Percentiles rank a stretch among this genome's conserved stretches.
Conservation (phyloP, 2,797 vertebrate species). For the Coccyzus lansbergi region DNA sequence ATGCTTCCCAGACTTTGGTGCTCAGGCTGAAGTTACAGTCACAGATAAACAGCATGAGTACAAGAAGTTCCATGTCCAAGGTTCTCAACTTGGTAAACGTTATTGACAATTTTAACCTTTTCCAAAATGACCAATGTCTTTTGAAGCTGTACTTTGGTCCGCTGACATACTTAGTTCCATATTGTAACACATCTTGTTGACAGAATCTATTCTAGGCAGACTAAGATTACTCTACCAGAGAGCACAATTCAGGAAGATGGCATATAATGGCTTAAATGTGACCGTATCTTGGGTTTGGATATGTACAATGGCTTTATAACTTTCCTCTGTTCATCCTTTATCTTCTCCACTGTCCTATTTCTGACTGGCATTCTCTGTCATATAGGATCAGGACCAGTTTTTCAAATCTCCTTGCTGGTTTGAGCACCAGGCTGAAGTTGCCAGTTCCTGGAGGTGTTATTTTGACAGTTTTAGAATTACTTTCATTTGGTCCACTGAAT, state of each 20-base stretch:
- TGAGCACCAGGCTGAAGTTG: neutral
- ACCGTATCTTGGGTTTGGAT: neutral
- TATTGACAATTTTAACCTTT: neutral
- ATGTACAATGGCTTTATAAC: neutral
- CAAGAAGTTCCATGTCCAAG: neutral
- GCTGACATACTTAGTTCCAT: neutral
- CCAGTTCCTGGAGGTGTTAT: neutral
- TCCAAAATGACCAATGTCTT: neutral
- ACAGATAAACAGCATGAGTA: neutral
- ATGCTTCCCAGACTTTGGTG: neutral
- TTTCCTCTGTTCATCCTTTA: neutral
- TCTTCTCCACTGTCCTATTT: neutral
- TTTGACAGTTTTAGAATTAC: neutral
- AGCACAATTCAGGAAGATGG: neutral
- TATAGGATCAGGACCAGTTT: neutral
- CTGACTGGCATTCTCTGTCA: neutral
- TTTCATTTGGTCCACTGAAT: neutral
- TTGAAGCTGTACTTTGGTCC: neutral
- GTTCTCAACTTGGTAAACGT: neutral
- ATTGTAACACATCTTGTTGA: neutral
- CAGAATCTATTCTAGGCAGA: neutral
- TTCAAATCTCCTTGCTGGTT: neutral
- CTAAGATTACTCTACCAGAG: neutral
- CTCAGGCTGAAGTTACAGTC: neutral
- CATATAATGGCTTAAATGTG: neutral